Conservation (phyloP, 2,797 vertebrate genomes). For the Columba guinea region DNA sequence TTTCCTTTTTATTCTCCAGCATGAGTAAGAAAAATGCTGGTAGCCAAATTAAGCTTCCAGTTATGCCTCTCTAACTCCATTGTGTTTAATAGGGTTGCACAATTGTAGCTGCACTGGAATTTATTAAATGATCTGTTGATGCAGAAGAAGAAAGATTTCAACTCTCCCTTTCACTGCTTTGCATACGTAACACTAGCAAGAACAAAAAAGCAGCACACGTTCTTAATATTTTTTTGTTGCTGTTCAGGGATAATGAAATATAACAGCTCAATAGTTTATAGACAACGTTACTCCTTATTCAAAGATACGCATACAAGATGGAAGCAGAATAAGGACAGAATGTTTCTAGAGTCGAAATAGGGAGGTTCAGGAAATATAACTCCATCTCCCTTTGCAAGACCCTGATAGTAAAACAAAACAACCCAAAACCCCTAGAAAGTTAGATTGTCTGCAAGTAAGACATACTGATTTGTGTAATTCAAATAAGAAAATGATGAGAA, state of each 20-base stretch:
- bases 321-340: background rate
- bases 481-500: background rate
- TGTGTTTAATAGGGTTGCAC: slow-evolving; percentile 52
- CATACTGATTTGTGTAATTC: background rate
- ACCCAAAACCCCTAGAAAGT: background rate
- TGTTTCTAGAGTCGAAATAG: background rate
- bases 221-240: background rate
- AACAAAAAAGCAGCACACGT: background rate
- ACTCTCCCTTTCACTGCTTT: slow-evolving; percentile 14
- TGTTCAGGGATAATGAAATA: background rate
- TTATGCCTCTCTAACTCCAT: slow-evolving; percentile 43
- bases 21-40: slow-evolving; percentile 24
- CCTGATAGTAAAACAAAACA: background rate
- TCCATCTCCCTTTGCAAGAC: background rate
- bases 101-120: slow-evolving; percentile 38
- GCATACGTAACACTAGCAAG: background rate
- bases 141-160: slow-evolving; percentile 17
- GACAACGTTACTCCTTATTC: background rate
- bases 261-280: background rate
- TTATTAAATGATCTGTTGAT: slow-evolving; percentile 35
- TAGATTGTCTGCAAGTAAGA: background rate
- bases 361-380: background rate
- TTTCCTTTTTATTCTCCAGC: slow-evolving; percentile 1
- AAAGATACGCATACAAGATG: background rate
- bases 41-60: slow-evolving; percentile 33